phyloP scores from a whole-genome alignment of 2,113 vertebrate species.

The Chinchilla lanigera region DNA sequence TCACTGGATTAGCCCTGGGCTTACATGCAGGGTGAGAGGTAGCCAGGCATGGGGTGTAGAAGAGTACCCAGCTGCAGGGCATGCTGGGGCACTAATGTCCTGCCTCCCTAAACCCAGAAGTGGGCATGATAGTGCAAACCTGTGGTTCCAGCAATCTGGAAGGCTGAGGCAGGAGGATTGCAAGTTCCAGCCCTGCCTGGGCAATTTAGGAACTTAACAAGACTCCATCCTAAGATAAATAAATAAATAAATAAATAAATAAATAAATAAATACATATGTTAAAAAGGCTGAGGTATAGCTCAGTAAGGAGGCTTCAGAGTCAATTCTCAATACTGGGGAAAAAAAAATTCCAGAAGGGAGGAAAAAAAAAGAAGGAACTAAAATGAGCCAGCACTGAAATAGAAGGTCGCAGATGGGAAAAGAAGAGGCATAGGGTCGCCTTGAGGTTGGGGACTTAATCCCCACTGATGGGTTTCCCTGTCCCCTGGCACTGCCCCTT shows the following conservation, averaged over 20 bases:
- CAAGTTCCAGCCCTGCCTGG: background rate
- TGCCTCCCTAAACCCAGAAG: background rate
- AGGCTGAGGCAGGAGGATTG: background rate
- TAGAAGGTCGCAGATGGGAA: background rate
- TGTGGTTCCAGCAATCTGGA: background rate
- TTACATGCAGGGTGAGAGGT: background rate
- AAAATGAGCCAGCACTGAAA: background rate
- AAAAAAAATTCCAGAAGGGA: background rate
- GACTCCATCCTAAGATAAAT: background rate
- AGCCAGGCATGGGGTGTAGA: background rate
- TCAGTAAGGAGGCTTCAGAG: background rate
- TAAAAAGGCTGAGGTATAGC: background rate
- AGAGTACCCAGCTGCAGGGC: background rate
- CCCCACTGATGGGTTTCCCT: background rate
- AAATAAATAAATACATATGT: background rate
- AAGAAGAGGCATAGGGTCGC: background rate
- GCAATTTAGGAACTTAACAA: background rate
- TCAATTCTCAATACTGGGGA: background rate
- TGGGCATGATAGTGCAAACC: background rate
- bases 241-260: background rate
- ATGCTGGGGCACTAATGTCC: background rate
- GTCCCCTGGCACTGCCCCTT: background rate
- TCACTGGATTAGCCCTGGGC: background rate
- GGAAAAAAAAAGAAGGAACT: background rate
- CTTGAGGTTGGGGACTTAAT: background rate